Conservation (phyloP, 2,888 invertebrate species). For the Piscicola geometra region DNA sequence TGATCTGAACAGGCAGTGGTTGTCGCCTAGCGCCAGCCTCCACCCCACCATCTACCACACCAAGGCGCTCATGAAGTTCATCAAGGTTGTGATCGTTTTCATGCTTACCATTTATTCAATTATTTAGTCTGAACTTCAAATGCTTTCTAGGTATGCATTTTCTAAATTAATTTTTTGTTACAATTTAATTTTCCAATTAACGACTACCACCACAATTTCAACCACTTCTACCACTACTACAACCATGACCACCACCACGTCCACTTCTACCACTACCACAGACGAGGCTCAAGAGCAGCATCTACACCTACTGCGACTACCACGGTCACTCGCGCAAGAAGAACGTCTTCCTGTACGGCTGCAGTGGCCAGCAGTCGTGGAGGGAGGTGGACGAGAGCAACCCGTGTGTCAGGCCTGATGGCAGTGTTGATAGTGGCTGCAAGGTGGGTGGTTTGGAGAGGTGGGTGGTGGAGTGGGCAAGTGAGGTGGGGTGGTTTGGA, state of each 20-base stretch:
- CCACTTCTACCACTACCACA: background rate
- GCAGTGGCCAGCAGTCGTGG: conserved; percentile 61
- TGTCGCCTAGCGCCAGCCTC: conserved; percentile 74
- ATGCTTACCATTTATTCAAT: too few species aligned
- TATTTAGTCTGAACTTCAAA: too few species aligned
- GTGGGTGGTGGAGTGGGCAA: background rate
- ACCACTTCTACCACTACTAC: too few species aligned
- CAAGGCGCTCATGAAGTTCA: conserved; percentile 63
- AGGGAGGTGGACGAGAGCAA: conserved; percentile 51
- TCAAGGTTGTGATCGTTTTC: too few species aligned
- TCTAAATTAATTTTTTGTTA: too few species aligned
- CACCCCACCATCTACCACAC: conserved; percentile 89
- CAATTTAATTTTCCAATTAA: too few species aligned
- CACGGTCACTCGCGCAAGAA: conserved; percentile 78
- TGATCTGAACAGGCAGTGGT: conserved; percentile 88
- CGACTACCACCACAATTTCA: too few species aligned
- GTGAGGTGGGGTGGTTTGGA: too few species aligned
- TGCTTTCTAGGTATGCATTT: too few species aligned
- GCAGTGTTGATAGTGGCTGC: conserved; percentile 49
- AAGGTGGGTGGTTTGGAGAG: conserved; percentile 45
- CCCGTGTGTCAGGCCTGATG: conserved; percentile 48
- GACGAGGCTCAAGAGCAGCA: background rate
- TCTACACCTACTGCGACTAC: conserved; percentile 53
- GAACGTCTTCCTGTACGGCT: conserved; percentile 93
- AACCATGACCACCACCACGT: too few species aligned